phyloP scores from a whole-genome alignment of 2,797 vertebrate genomes.

The Xyrichtys novacula region DNA sequence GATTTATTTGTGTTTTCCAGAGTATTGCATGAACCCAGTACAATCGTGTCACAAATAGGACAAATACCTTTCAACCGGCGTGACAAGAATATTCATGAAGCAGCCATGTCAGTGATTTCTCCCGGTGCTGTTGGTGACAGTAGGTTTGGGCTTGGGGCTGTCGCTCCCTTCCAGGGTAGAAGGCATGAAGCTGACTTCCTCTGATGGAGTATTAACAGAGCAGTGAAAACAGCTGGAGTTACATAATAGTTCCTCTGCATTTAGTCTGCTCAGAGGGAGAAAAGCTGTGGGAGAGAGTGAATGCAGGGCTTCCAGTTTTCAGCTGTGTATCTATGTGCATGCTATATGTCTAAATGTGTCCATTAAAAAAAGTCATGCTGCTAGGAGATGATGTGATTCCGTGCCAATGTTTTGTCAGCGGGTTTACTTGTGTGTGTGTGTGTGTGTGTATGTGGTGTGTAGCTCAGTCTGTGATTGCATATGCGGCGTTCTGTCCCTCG shows the following conservation, averaged over 20 bases:
- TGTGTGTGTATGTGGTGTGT: conserved; percentile 12
- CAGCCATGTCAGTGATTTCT: conserved; percentile 44
- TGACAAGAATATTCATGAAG: conserved; percentile 61
- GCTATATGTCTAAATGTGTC: conserved; percentile 52
- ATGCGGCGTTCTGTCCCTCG: conserved; percentile 15
- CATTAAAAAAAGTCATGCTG: conserved; percentile 26
- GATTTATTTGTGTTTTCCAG: conserved; percentile 15
- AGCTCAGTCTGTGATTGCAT: conserved; percentile 14
- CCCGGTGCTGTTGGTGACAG: conserved; percentile 54
- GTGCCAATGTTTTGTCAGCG: conserved; percentile 27
- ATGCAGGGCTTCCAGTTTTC: conserved; percentile 60
- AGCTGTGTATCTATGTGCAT: conserved; percentile 2
- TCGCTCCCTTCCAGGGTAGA: conserved; percentile 50
- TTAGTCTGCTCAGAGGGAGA: conserved; percentile 57
- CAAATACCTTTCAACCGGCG: conserved; percentile 33
- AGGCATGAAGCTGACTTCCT: conserved; percentile 55
- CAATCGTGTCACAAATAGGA: conserved; percentile 19
- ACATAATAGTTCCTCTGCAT: conserved; percentile 72
- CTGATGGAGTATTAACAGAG: conserved; percentile 68
- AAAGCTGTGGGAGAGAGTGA: conserved; percentile 61
- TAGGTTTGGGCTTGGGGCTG: conserved; percentile 48
- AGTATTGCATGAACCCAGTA: conserved; percentile 13
- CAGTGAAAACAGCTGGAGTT: conserved; percentile 77
- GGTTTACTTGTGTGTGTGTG: conserved; percentile 8
- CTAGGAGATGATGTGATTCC: conserved; percentile 39